A percentile compares a stretch with the other conserved stretches of the same genome.
phyloP scores from a whole-genome alignment of 2,888 invertebrate species.

The Cheilosia impressa region DNA sequence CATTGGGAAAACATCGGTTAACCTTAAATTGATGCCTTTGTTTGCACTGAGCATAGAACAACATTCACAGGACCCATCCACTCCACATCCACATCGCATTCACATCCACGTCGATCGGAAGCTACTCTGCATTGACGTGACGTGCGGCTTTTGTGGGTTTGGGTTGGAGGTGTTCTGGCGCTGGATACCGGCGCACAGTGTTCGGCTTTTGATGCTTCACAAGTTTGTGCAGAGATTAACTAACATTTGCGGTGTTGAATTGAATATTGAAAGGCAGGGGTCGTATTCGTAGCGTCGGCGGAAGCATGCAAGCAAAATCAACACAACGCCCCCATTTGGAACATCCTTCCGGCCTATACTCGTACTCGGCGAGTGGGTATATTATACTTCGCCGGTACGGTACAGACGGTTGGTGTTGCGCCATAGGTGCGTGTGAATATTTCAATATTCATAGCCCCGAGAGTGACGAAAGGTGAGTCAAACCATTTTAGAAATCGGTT shows the following conservation, averaged over 20 bases:
- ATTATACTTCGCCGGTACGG: neutral
- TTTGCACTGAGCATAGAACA: slow-evolving; percentile 70
- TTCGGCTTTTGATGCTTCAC: slow-evolving; percentile 75
- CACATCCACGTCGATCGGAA: slow-evolving; percentile 68
- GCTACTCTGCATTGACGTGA: slow-evolving; percentile 69
- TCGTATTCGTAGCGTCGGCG: slow-evolving; percentile 49
- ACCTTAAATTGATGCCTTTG: slow-evolving; percentile 76
- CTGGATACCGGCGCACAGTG: slow-evolving; percentile 39
- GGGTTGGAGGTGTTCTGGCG: slow-evolving; percentile 7
- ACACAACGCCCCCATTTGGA: slow-evolving; percentile 63
- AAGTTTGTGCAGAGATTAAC: slow-evolving; percentile 75
- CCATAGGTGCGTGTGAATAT: slow-evolving; percentile 59
- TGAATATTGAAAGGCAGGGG: slow-evolving; percentile 72
- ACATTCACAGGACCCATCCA: slow-evolving; percentile 53
- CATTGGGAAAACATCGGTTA: slow-evolving; percentile 75
- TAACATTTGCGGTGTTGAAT: slow-evolving; percentile 73
- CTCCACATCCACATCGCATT: neutral
- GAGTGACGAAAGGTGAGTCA: slow-evolving; percentile 68
- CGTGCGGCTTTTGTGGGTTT: slow-evolving; percentile 63
- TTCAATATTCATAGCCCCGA: slow-evolving; percentile 63
- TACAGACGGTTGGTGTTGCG: neutral
- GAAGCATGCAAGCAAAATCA: slow-evolving; percentile 72
- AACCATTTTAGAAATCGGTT: slow-evolving; percentile 68
- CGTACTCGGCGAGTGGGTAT: neutral
- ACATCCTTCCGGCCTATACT: slow-evolving; percentile 63